Base-by-base conservation (phyloP, 2,113 vertebrate genomes). In the Poicephalus gulielmi region DNA sequence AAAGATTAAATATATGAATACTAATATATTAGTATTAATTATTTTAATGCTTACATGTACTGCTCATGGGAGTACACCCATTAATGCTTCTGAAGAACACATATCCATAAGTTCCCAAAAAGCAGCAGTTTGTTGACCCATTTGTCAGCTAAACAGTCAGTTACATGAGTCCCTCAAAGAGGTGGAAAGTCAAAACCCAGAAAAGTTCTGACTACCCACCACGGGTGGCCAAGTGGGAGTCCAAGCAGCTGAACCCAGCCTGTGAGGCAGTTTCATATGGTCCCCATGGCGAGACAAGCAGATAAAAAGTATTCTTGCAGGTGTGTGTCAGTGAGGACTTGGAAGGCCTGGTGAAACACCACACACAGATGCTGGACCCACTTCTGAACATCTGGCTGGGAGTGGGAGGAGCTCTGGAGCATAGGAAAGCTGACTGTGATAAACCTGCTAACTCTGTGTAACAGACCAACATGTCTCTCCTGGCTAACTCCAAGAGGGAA, bases 321-420 rank as follows among this genome's bases (percentile, higher is more conserved):
- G 69, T 75, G 59, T 86, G 94, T 84, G 68, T 89, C 83, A 81
- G 84, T 1, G 3, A 86, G 22, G 41, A 46, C 31, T n/a, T 53
- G 7, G 49, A 52, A 22, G 62, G 23, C 19, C 70, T 69, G 57
- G 35, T 55, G 86, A 86, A 77, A 59, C 76, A 46, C 39, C 1
- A 0, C 86, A 73, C 71, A 73, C 59, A 77, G 86, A 83, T 81
- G 68, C 27, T 4, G 4, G 27, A 15, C 31, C 39, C 89, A 63
- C 59, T 64, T 57, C 76, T 83, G 89, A 91, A 92, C 80, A 77
- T 88, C 91, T 95, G 91, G 23, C 64, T 81, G 91, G 83, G 91
- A 95, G 63, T 66, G 76, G 62, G 43, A 68, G 50, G 1, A 3
- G 73, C 80, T 77, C 83, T 66, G 59, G 37, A 73, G 64, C 24